phyloP scores from a whole-genome alignment of 2,797 vertebrate genomes.

The Botia kubotai region DNA sequence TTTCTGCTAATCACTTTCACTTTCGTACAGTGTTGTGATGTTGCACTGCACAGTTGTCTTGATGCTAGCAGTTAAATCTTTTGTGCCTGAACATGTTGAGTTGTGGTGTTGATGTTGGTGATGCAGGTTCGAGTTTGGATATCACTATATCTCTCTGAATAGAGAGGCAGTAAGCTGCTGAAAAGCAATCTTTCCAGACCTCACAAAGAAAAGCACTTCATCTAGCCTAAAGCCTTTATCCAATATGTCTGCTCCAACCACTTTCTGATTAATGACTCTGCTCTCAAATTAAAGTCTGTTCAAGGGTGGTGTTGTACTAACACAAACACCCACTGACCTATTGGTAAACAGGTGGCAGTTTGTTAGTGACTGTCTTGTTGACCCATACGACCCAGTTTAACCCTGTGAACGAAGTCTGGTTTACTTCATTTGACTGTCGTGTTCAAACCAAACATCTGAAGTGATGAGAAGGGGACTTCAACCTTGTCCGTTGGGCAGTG shows the following conservation, averaged over 20 bases:
- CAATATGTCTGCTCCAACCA: slow-evolving; percentile 4
- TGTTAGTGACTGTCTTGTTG: slow-evolving; percentile 18
- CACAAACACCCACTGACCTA: slow-evolving; percentile 44
- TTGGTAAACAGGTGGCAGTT: slow-evolving; percentile 32
- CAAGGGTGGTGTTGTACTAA: slow-evolving; percentile 48
- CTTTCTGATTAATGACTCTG: slow-evolving; percentile 60
- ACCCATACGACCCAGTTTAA: background rate
- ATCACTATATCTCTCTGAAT: background rate
- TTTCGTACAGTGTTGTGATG: background rate
- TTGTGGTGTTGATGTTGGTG: background rate
- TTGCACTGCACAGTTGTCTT: background rate
- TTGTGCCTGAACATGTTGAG: background rate
- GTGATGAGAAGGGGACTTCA: slow-evolving; percentile 71
- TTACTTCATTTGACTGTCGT: background rate
- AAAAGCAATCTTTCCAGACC: background rate
- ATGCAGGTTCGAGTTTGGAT: background rate
- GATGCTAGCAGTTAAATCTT: background rate
- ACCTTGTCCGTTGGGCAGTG: slow-evolving; percentile 64
- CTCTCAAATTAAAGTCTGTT: slow-evolving; percentile 57
- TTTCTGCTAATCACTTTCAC: background rate
- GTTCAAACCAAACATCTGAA: slow-evolving; percentile 52
- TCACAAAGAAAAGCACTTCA: slow-evolving; percentile 16
- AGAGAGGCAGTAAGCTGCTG: background rate
- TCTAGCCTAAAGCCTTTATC: slow-evolving; percentile 26
- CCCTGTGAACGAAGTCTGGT: background rate